These are phyloP conservation scores for Leptinotarsa defecta DNA, from an alignment of 1,140 invertebrate species.

Conservation along the genomic window DNA sequence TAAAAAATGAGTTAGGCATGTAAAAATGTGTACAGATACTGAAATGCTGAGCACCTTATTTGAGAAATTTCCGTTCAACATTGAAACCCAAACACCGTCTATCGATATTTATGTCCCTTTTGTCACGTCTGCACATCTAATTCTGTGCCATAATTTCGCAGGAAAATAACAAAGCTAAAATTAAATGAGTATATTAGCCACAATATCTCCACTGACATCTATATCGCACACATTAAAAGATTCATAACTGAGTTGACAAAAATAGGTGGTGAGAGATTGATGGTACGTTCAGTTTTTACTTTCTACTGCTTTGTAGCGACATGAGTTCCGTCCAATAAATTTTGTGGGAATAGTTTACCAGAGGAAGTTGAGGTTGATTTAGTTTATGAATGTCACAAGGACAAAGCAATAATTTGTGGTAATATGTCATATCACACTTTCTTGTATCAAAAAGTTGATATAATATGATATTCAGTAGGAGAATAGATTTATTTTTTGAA, in stretches of 20 bases:
- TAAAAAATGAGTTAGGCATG: too few species aligned
- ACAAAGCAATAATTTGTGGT: too few species aligned
- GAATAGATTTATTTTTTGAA: neutral
- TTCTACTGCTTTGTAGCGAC: constrained; percentile 3
- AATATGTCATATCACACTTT: too few species aligned
- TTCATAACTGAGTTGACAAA: constrained; percentile 14
- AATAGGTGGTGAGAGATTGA: constrained; percentile 15
- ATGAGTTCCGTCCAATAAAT: constrained; percentile 7
- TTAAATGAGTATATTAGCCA: constrained; percentile 18
- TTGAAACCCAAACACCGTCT: neutral
- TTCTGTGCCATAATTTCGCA: neutral
- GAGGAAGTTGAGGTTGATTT: neutral
- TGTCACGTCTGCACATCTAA: neutral
- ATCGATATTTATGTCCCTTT: neutral
- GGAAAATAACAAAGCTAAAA: constrained; percentile 12
- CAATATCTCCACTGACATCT: constrained; percentile 15
- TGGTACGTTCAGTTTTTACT: neutral
- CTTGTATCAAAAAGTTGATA: too few species aligned
- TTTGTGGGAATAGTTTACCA: neutral
- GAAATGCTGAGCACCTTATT: too few species aligned
- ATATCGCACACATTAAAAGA: constrained; percentile 3
- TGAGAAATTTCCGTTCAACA: neutral
- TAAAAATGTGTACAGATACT: too few species aligned
- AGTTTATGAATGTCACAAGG: neutral
- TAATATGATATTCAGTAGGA: too few species aligned